Evolutionary conservation across 92 coral and sea anemone species (phyloP), one percentile per base, ranked within the genome.

Genomic region (Metridium senile): DNA sequence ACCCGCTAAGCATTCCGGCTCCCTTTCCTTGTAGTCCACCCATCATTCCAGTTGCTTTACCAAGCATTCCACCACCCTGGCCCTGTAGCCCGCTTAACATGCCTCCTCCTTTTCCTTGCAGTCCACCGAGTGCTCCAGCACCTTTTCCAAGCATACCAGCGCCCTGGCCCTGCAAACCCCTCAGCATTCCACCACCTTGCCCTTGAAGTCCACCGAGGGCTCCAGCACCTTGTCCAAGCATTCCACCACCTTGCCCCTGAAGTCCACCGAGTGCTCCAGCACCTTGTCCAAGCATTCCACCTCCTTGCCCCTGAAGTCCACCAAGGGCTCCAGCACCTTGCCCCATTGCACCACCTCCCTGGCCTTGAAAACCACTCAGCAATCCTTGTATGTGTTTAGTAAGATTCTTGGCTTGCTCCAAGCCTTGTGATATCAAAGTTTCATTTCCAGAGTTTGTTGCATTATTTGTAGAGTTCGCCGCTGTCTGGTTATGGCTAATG

Each of bases 61-160:
- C 93, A 58, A 90, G 89, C 85, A 84, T 72, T 3, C 92, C 90
- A 85, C 84, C 62, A 39, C 96, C 98, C 66, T 93, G 93, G 17
- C 89, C 92, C 72, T 87, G 85, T 9, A 83, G 32, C 25, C 85
- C 71, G 58, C 81, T 87, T 26, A 86, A 89, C 79, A 82, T 31
- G 32, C 84, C 87, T 74, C 64, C 47, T 21, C 85, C 97, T 66
- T 87, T 78, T 7, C 93, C 92, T 84, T 93, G 95, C 19, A 89
- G 84, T 21, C 84, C 73, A 61, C 84, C 86, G 76, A 88, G 94
- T 86, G 83, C 81, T n/a, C 89, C 92, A 26, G 77, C 31, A 1
- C 97, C 98, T 62, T 93, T 93, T 11, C 91, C 91, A 58, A 79
- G 92, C 11, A 85, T 22, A 54, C 87, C 78, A 25, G 80, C 74